Evolutionary conservation across 2,113 vertebrate species (phyloP), one percentile per base, ranked within the genome.

Genomic region (Scophthalmus maximus): DNA sequence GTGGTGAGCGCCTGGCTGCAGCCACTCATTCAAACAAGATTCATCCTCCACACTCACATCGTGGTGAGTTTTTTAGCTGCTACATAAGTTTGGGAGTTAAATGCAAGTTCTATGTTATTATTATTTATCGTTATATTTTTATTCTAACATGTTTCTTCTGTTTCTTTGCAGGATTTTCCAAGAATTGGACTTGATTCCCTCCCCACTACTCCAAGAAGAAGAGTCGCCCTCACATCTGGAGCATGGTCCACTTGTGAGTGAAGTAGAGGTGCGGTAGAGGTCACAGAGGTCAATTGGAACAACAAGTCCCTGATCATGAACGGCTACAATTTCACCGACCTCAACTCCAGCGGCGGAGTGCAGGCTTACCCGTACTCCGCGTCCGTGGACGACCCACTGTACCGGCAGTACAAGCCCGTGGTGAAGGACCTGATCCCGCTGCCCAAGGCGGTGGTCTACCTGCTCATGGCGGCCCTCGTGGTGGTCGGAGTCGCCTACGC

Each of bases 401-500:
- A 93, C 84, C 79, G 71, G 23, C 93, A 95, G 64, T 95, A 92
- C 88, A 91, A 86, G 25, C 93, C 94, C 1, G 53, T 68, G 0
- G 22, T 40, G 15, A 88, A 82, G 78, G 92, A 95, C 18, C 88
- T 95, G 8, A 88, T 95, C 69, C 93, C 92, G 1, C 44, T 96
- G 17, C 94, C 95, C 0, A 93, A 93, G 71, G 90, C 88, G 0
- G 93, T 94, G 17, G 30, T 96, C 12, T 96, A 96, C 44, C 84
- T 95, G 63, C 87, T 96, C 69, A 94, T 95, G 92, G 95, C 94
- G 0, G 93, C 79, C 0, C 42, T 94, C 81, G 93, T 95, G 1
- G 91, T 96, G 12, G 94, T 95, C 1, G 94, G 90, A 22, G 93
- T 95, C 3, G 94, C 94, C 10, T 96, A 95, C 52, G 94, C 93